Percentiles rank a stretch among this genome's conserved stretches.
phyloP scores from a whole-genome alignment of 2,888 invertebrate species.

The Nephrocerus scutellatus region DNA sequence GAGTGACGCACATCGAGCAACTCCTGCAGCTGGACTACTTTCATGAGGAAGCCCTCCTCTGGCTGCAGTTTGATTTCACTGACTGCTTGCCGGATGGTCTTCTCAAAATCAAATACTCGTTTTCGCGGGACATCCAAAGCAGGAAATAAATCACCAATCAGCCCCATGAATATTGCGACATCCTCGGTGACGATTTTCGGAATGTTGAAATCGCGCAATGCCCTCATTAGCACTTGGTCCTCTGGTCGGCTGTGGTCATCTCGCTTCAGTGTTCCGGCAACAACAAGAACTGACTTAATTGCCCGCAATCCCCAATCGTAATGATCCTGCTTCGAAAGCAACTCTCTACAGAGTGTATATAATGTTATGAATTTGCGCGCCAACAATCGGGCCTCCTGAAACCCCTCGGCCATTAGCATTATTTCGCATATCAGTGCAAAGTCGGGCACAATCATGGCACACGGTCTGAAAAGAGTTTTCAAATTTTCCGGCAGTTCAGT shows the following conservation, averaged over 20 bases:
- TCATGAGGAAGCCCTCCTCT: conserved; percentile 81
- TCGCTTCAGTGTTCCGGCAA: conserved; percentile 86
- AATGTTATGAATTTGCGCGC: conserved; percentile 94
- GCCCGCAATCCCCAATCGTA: conserved; percentile 98
- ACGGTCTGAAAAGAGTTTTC: conserved; percentile 61
- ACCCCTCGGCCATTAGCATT: conserved; percentile 96
- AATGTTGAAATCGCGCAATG: conserved; percentile 87
- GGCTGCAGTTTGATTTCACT: conserved; percentile 81
- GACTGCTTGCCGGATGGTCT: conserved; percentile 69
- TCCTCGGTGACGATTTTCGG: conserved; percentile 94
- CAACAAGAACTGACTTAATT: conserved; percentile 92
- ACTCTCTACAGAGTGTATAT: conserved; percentile 83
- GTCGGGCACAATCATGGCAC: conserved; percentile 97
- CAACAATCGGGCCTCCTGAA: conserved; percentile 82
- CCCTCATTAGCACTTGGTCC: conserved; percentile 92
- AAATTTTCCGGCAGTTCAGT: conserved; percentile 79
- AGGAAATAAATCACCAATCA: conserved; percentile 90
- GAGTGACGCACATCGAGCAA: conserved; percentile 90
- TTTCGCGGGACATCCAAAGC: conserved; percentile 88
- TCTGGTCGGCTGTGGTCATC: conserved; percentile 73
- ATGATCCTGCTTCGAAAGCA: conserved; percentile 92
- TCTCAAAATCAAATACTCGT: conserved; percentile 78
- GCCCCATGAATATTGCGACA: conserved; percentile 86
- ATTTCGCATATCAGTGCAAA: conserved; percentile 96
- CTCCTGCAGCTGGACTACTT: conserved; percentile 89